Evolutionary conservation across 2,113 vertebrate genomes (phyloP).

Genomic region (Egretta garzetta): DNA sequence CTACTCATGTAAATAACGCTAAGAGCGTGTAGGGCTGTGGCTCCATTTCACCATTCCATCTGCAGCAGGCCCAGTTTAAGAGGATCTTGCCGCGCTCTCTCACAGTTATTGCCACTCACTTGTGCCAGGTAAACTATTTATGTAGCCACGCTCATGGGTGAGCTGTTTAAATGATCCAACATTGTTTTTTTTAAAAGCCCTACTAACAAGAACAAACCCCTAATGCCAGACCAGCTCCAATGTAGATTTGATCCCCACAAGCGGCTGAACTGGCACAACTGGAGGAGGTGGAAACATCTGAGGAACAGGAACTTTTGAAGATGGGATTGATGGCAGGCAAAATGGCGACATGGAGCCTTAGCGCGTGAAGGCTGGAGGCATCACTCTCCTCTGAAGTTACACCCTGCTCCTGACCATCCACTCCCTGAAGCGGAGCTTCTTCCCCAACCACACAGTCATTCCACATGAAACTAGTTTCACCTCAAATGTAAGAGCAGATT

Average conservation of each 20-base stretch:
- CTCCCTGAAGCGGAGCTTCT: not conserved
- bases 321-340: not conserved
- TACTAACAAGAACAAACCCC: not conserved
- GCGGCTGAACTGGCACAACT: slow-evolving; percentile 33
- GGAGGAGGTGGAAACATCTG: slow-evolving; percentile 50
- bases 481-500: not conserved
- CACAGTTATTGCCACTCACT: not conserved
- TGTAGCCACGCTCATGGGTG: not conserved
- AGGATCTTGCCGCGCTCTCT: not conserved
- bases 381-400: not conserved
- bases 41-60: slow-evolving; percentile 25
- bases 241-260: not conserved
- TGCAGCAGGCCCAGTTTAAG: slow-evolving; percentile 32
- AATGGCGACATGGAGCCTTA: not conserved
- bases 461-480: not conserved
- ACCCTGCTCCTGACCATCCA: not conserved
- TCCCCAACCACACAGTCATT: not conserved
- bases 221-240: not conserved
- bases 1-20: slow-evolving; percentile 55
- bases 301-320: slow-evolving; percentile 49
- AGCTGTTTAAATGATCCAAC: not conserved
- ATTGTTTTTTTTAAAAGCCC: not conserved
- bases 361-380: not conserved
- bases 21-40: not conserved
- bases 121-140: slow-evolving; percentile 5